phyloP scores from a whole-genome alignment of 1,140 invertebrate genomes.

The Gryon sp. region DNA sequence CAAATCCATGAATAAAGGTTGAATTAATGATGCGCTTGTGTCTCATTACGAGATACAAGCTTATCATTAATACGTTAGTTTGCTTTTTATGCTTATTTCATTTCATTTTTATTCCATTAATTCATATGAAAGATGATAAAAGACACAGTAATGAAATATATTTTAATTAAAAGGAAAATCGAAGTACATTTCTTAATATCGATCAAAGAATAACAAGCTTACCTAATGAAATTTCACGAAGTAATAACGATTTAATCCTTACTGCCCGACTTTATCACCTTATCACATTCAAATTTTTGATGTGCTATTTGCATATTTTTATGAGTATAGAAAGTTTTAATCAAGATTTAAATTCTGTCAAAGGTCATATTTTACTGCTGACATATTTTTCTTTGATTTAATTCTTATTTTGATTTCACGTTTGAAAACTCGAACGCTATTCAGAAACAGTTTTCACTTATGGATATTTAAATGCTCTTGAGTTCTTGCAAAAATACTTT shows the following conservation, averaged over 20 bases:
- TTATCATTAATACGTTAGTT: constrained; percentile 11
- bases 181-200: constrained; percentile 23
- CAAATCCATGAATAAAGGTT: not conserved
- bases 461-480: constrained; percentile 15
- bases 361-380: constrained; percentile 17
- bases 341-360: constrained; percentile 46
- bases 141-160: constrained; percentile 16
- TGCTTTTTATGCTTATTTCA: constrained; percentile 20
- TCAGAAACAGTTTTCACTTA: constrained; percentile 37
- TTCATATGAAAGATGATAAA: constrained; percentile 32
- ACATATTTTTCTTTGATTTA: constrained; percentile 21
- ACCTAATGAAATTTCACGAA: constrained; percentile 50
- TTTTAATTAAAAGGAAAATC: constrained; percentile 53
- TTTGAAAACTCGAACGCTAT: too few species aligned
- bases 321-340: constrained; percentile 44
- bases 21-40: too few species aligned
- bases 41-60: not conserved
- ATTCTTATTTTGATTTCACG: constrained; percentile 13
- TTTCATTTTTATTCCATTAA: constrained; percentile 24
- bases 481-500: too few species aligned
- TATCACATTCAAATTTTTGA: constrained; percentile 49
- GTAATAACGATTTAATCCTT: constrained; percentile 52
- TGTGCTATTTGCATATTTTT: constrained; percentile 49
- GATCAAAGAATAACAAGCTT: constrained; percentile 29
- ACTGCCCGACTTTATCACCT: constrained; percentile 37